Evolutionary conservation across 1,140 invertebrate species (phyloP).

Genomic region (Calephelis virginiensis): DNA sequence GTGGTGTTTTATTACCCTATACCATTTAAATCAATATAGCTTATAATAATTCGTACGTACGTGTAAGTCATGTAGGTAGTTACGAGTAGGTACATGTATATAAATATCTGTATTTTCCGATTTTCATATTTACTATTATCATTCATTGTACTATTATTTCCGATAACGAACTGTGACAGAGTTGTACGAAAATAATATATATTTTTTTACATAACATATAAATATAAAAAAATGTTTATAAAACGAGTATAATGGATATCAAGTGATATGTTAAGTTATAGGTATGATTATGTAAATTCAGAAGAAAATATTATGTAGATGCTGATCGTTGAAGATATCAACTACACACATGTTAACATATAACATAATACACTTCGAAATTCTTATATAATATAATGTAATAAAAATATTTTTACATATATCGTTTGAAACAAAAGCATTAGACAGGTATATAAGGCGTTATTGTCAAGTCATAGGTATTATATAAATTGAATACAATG

Average conservation of each 20-base stretch:
- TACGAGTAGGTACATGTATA: no score
- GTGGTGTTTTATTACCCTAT: no score
- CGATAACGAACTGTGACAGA: slow-evolving; percentile 8
- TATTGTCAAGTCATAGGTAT: neutral
- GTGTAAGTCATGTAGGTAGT: no score
- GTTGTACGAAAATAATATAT: neutral
- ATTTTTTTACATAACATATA: neutral
- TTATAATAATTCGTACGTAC: no score
- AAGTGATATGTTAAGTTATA: neutral
- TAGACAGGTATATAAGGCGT: slow-evolving; percentile 1
- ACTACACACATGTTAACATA: neutral
- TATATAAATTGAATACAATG: slow-evolving; percentile 17
- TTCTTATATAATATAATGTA: slow-evolving; percentile 2
- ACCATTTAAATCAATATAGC: no score
- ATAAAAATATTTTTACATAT: neutral
- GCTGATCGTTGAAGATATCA: neutral
- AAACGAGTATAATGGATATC: slow-evolving; percentile 6
- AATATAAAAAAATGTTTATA: neutral
- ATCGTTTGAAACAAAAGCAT: slow-evolving; percentile 10
- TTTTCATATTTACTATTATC: no score
- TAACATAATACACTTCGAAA: neutral
- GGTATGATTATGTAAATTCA: slow-evolving; percentile 9
- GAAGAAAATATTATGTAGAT: neutral
- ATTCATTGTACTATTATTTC: no score
- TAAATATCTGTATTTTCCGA: no score